Evolutionary conservation across 2,888 invertebrate genomes (phyloP).

Genomic region (Hermaeophaga mercurialis): DNA sequence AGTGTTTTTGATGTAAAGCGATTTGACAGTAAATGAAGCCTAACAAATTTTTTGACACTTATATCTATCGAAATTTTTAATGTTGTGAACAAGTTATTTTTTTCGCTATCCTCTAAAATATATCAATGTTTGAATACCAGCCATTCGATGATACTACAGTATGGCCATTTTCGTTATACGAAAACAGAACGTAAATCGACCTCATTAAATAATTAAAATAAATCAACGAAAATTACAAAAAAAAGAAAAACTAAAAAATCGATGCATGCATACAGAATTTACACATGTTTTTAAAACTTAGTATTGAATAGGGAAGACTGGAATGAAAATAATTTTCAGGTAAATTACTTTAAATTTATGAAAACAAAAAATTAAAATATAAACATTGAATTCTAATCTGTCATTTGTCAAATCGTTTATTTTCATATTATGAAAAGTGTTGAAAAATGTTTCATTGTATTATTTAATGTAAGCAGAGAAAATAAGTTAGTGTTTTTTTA

Average conservation of each 20-base stretch:
- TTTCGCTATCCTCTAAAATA: background rate
- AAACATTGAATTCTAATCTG: background rate
- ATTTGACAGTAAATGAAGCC: background rate
- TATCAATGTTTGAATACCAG: conserved; percentile 19
- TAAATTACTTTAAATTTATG: conserved; percentile 8
- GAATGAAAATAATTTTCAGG: conserved; percentile 7
- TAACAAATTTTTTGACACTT: background rate
- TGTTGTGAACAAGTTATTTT: conserved; percentile 18
- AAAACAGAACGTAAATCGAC: conserved; percentile 8
- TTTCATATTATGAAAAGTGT: conserved; percentile 18
- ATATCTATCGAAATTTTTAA: conserved; percentile 18
- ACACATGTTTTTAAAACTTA: background rate
- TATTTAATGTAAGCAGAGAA: conserved; percentile 2
- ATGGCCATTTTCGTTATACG: conserved; percentile 12
- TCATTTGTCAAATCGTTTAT: conserved; percentile 18
- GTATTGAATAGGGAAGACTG: conserved; percentile 16
- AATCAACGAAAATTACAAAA: background rate
- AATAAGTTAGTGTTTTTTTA: too few species aligned
- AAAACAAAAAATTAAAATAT: conserved; percentile 6
- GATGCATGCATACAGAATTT: conserved; percentile 4
- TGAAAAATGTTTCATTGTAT: conserved; percentile 6
- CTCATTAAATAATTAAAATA: conserved; percentile 11
- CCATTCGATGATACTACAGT: conserved; percentile 8
- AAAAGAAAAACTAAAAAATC: conserved; percentile 3
- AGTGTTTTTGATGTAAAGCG: too few species aligned